Base-by-base conservation (phyloP, 35 echinoderm and acorn worm genomes). In the Amphiura filiformis region DNA sequence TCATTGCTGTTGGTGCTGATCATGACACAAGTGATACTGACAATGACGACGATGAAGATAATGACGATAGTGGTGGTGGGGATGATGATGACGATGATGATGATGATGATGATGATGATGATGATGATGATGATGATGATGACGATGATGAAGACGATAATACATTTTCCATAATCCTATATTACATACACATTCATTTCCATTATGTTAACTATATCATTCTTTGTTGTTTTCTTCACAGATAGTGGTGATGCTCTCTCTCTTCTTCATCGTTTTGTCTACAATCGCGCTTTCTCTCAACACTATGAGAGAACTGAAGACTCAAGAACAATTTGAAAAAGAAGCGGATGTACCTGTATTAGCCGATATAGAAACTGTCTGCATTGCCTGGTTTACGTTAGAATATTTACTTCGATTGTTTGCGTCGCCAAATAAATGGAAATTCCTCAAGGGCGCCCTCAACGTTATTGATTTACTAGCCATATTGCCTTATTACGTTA, bases 381-480 rank as follows among this genome's bases (percentile, higher is more conserved):
- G 96, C 76, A 99, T 99, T 33, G 96, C 90, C 28, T 99, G 96
- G 96, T 99, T 99, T 56, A 95, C 96, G 0, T 39, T 99, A 28
- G 96, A 99, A 81, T 99, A 99, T 40, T 44, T 99, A 35, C 91
- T 99, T 0, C 77, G 96, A 40, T 84, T 99, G 11, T 65, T 93
- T 44, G 94, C 96, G 30, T 90, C 96, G 35, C 96, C 96, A 0
- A 94, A 99, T 37, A 99, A 99, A 81, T 99, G 96, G 96, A 99
- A 99, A 85, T 99, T 99, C 40, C 92, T 99, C 44, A 99, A 99
- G 77, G 96, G 89, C 32, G 86, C 89, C 1, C 93, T 99, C 31
- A 99, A 99, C 80, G 92, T 99, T 79, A 99, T 99, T 35, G 96
- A 99, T 85, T 87, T 99, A n/a, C 65, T 99, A 36, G 96, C 96